Base-by-base conservation (phyloP, 1,140 invertebrate species). In the Scaptomyza pallida region DNA sequence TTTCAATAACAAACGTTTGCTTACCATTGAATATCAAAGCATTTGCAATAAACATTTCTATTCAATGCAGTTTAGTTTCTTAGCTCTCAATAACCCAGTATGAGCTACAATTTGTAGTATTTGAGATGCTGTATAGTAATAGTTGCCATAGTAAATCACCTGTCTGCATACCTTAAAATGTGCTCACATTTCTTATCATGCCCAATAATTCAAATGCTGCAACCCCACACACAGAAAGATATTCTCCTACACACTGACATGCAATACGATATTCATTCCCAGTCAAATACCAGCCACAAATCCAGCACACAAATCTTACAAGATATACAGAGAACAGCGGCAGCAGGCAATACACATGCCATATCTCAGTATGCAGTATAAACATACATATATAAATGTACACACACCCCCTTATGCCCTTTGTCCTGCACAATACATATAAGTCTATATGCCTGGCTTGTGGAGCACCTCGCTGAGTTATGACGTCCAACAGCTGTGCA, bases 401-500 rank as follows among this genome's bases (percentile, higher is more conserved):
- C n/a, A n/a, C n/a, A n/a, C n/a, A n/a, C n/a, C n/a, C n/a, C n/a
- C n/a, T 59, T 68, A 40, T 48, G 30, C 33, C 21, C 33, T 12
- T 23, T 52, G 33, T 41, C 45, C 40, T 12, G 40, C 59, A 30
- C 10, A 44, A n/a, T 6, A 15, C 12, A 56, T 85, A 75, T 69
- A 69, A 41, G 63, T 23, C 30, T 44, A 23, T 43, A 56, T 45
- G 26, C 55, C 72, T 52, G 37, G 63, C 44, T 61, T 45, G 17
- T 13, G 62, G 37, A 60, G 68, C 26, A 50, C 35, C 54, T 72
- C 52, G 54, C 82, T 88, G 82, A 88, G 81, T 88, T 86, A 86
- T 86, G 74, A 75, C 62, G 71, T 64, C 82, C 77, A 81, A 78
- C 81, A 86, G 81, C 81, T 86, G 81, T 57, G 82, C 82, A 56